A percentile compares a stretch with the other conserved stretches of the same genome.
Conservation (phyloP, 1,140 invertebrate genomes). For the Anoplophora glabripennis region DNA sequence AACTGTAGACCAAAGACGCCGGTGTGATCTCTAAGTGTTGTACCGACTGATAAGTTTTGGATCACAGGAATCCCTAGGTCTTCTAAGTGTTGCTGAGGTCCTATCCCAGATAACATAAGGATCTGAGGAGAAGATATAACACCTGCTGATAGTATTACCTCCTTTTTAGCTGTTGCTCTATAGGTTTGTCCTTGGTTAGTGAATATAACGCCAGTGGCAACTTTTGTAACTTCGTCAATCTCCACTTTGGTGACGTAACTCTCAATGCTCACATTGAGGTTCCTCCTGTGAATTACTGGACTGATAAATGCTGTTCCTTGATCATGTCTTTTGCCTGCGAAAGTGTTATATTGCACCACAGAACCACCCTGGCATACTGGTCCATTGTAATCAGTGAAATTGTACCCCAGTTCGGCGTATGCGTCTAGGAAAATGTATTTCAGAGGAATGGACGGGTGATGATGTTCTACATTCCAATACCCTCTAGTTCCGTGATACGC, state of each 20-base stretch:
- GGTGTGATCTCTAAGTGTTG: slow-evolving; percentile 78
- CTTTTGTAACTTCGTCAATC: slow-evolving; percentile 57
- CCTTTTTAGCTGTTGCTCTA: slow-evolving; percentile 53
- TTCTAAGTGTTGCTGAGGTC: slow-evolving; percentile 64
- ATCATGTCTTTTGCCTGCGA: slow-evolving; percentile 55
- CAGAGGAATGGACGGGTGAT: not conserved
- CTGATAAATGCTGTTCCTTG: slow-evolving; percentile 57
- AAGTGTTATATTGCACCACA: slow-evolving; percentile 50
- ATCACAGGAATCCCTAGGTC: slow-evolving; percentile 63
- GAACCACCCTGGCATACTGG: slow-evolving; percentile 48
- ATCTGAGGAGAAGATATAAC: slow-evolving; percentile 73
- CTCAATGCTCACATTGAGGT: slow-evolving; percentile 53
- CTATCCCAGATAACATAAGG: slow-evolving; percentile 79
- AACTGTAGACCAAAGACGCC: slow-evolving; percentile 6
- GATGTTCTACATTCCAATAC: slow-evolving; percentile 9
- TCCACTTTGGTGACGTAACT: slow-evolving; percentile 52
- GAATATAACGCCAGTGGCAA: slow-evolving; percentile 61
- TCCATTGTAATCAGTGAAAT: slow-evolving; percentile 53
- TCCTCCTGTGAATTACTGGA: slow-evolving; percentile 51
- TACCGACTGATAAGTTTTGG: slow-evolving; percentile 67
- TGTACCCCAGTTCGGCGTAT: slow-evolving; percentile 55
- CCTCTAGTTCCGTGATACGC: slow-evolving; percentile 16
- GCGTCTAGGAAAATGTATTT: slow-evolving; percentile 56
- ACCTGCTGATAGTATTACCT: slow-evolving; percentile 74
- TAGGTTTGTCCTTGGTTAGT: slow-evolving; percentile 42